phyloP scores from a whole-genome alignment of 2,113 vertebrate genomes.

The Actenoides hombroni region DNA sequence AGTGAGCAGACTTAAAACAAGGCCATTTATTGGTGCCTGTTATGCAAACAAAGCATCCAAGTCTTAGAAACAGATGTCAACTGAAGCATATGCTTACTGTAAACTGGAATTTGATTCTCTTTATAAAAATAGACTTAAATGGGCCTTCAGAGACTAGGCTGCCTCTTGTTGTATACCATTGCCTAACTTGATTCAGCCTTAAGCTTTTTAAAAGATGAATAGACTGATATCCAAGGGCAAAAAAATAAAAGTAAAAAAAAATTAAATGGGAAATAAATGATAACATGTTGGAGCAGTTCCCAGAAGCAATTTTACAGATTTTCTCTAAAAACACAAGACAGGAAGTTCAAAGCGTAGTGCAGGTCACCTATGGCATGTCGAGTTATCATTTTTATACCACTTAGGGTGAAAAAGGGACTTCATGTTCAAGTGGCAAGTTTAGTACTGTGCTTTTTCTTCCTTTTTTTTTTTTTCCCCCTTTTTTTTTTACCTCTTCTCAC shows the following conservation, averaged over 20 bases:
- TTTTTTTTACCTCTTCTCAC: conserved; percentile 82
- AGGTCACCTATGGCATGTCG: conserved; percentile 82
- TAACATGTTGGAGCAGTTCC: conserved; percentile 89
- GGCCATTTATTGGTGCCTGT: conserved; percentile 84
- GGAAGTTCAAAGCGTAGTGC: conserved; percentile 83
- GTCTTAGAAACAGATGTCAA: conserved; percentile 84
- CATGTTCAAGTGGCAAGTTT: conserved; percentile 81
- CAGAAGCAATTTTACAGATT: conserved; percentile 90
- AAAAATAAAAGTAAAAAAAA: conserved; percentile 76
- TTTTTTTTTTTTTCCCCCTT: conserved; percentile 22
- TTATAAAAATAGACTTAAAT: conserved; percentile 84
- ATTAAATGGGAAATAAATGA: conserved; percentile 92
- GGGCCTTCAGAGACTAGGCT: conserved; percentile 78
- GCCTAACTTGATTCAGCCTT: conserved; percentile 81
- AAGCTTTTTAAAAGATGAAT: conserved; percentile 86
- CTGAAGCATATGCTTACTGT: conserved; percentile 88
- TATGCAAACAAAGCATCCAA: conserved; percentile 85
- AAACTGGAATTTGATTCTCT: conserved; percentile 83
- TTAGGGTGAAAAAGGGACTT: conserved; percentile 75
- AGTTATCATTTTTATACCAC: conserved; percentile 84
- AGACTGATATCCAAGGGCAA: conserved; percentile 84
- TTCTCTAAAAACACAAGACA: conserved; percentile 81
- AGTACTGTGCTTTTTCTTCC: conserved; percentile 60
- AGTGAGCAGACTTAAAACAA: conserved; percentile 85
- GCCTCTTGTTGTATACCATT: conserved; percentile 76